Base-by-base conservation (phyloP, 2,888 invertebrate species). In the Agrochola circellaris region DNA sequence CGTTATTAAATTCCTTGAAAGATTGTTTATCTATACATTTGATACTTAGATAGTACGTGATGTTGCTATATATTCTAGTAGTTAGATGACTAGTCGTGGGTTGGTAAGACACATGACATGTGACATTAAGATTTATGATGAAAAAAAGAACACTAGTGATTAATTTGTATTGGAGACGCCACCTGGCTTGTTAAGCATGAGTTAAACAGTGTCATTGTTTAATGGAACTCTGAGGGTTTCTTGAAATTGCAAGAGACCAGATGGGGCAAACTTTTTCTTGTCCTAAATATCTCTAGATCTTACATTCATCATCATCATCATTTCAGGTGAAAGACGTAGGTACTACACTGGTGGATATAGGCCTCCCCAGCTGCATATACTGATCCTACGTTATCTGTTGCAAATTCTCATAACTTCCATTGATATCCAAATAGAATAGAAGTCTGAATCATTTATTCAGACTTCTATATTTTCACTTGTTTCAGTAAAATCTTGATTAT, bases 1-100 rank as follows among this genome's bases (percentile, higher is more conserved):
- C 73, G 88, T 89, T 90, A 91, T 90, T 91, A 89, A 91, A 88
- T 90, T 90, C 85, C 79, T 67, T 86, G 79, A 80, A 79, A 83
- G 70, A 86, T 88, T 84, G 62, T 77, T 77, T 79, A 89, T 82
- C 78, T 56, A 72, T 60, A 75, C 23, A 74, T 81, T 76, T 79
- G 73, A 87, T 82, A 78, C 61, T 73, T 68, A 75, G 74, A 80
- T 83, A 79, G 74, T 75, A 70, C 8, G 69, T 60, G 34, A 73
- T 70, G 73, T 74, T 73, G 68, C 51, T 78, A 70, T 68, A 56
- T 65, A 61, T 73, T 72, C 69, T 61, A 88, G 66, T 79, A 79
- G 73, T 79, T 82, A 86, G 42, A 73, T 71, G 77, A 61, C 70
- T 60, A 42, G 45, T 67, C 8, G 48, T 48, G 23, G 34, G 34